phyloP scores from a whole-genome alignment of 2,797 vertebrate genomes.

The Sylvia borin region DNA sequence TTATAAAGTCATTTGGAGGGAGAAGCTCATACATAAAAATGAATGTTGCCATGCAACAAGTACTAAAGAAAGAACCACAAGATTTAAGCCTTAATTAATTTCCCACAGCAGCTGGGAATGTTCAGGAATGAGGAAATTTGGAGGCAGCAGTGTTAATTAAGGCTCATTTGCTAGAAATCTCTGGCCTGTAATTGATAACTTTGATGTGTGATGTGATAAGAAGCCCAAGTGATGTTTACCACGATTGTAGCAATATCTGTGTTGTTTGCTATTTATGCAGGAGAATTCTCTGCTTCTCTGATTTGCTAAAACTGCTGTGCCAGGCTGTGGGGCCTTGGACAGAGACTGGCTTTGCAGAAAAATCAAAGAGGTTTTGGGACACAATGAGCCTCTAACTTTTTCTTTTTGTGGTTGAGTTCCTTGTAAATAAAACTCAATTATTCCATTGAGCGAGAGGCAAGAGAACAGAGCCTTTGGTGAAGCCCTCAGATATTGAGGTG shows the following conservation, averaged over 20 bases:
- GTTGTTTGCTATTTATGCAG: not conserved
- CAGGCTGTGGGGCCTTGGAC: not conserved
- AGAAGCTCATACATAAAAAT: conserved; percentile 55
- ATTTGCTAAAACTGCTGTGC: not conserved
- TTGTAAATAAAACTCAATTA: not conserved
- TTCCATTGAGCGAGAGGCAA: not conserved
- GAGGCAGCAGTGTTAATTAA: conserved; percentile 28
- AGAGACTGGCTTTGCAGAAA: not conserved
- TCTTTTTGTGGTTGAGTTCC: not conserved
- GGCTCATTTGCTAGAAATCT: conserved; percentile 11
- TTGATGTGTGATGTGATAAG: not conserved
- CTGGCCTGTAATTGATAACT: not conserved
- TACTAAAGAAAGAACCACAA: conserved; percentile 59
- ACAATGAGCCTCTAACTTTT: not conserved
- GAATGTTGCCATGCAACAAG: conserved; percentile 68
- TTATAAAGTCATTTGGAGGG: conserved; percentile 44
- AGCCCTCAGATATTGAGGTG: not conserved
- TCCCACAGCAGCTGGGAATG: conserved; percentile 30
- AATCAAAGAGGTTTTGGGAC: not conserved
- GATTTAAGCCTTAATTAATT: conserved; percentile 47
- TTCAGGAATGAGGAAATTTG: conserved; percentile 31
- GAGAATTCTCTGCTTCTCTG: not conserved
- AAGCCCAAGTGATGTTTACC: not conserved
- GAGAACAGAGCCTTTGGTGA: not conserved
- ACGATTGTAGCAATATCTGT: not conserved